Evolutionary conservation across 30 jellyfish, hydroid and myxozoan species (phyloP).

Genomic region (Mastigias papua): DNA sequence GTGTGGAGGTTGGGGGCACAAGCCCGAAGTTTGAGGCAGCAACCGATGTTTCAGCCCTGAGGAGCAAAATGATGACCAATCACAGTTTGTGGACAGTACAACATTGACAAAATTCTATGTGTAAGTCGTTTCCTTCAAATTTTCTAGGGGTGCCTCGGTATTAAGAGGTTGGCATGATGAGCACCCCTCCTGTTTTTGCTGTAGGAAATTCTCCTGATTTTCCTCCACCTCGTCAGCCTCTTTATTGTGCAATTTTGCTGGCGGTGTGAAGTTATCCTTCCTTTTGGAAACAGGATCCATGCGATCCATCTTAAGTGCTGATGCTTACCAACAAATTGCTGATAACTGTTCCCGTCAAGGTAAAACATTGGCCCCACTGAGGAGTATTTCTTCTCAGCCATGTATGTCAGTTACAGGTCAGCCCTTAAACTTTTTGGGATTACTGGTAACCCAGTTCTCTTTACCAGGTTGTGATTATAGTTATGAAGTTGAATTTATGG

Average conservation of each 20-base stretch:
- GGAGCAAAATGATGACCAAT: not conserved
- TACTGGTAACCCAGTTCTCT: not conserved
- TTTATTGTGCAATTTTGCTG: not conserved
- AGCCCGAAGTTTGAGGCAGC: not conserved
- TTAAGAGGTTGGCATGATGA: not conserved
- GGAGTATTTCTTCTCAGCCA: not conserved
- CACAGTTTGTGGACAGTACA: too few species aligned
- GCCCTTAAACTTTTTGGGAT: not conserved
- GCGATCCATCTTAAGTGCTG: not conserved
- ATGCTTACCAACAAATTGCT: not conserved
- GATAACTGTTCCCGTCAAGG: not conserved
- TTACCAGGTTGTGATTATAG: not conserved
- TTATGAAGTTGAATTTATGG: not conserved
- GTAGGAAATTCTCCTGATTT: not conserved
- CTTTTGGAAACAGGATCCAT: not conserved
- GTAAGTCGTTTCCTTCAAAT: too few species aligned
- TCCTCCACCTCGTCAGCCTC: not conserved
- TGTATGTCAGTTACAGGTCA: not conserved
- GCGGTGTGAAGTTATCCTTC: not conserved
- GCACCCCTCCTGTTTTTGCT: not conserved
- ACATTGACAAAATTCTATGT: too few species aligned
- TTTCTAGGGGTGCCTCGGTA: not conserved
- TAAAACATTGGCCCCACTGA: not conserved
- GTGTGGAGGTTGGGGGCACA: not conserved
- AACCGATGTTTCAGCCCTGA: not conserved